These are phyloP conservation scores for Beroe forskalii DNA, from an alignment of 37 sponge, comb jelly and placozoan species.

Conservation along the genomic window DNA sequence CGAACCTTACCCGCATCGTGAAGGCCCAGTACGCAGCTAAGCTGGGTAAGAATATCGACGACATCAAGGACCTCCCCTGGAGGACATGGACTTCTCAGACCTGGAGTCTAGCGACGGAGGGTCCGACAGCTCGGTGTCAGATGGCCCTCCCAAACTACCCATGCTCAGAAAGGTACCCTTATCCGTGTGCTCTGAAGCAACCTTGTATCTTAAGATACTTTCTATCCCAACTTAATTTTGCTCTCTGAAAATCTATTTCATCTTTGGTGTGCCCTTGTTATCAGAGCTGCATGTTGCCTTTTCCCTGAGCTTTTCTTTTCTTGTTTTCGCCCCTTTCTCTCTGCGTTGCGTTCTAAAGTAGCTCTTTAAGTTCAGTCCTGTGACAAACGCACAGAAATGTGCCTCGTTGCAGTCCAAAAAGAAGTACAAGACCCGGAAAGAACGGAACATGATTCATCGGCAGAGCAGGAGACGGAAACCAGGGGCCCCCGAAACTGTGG, in stretches of 20 bases:
- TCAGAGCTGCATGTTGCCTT: too few relatives aligned
- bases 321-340: not conserved
- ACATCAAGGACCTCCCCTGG: slow-evolving; percentile 43
- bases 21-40: slow-evolving; percentile 49
- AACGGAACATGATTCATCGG: slow-evolving; percentile 33
- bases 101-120: slow-evolving; percentile 71
- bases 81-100: slow-evolving; percentile 53
- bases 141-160: slow-evolving; percentile 84
- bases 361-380: slow-evolving; percentile 3
- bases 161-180: slow-evolving; percentile 19
- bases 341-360: not conserved
- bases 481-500: not conserved
- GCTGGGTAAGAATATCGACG: slow-evolving; percentile 30
- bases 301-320: not conserved
- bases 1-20: slow-evolving; percentile 48
- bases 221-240: too few relatives aligned
- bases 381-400: slow-evolving; percentile 62
- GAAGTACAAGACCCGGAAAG: slow-evolving; percentile 64
- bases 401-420: slow-evolving; percentile 63
- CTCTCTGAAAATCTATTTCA: too few relatives aligned
- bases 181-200: too few relatives aligned
- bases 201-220: too few relatives aligned
- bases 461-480: slow-evolving; percentile 52
- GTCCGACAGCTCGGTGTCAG: slow-evolving; percentile 89
- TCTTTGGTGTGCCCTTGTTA: not conserved